These are phyloP conservation scores for Homarus americanus DNA, from an alignment of 1,140 invertebrate genomes.

Conservation along the genomic window DNA sequence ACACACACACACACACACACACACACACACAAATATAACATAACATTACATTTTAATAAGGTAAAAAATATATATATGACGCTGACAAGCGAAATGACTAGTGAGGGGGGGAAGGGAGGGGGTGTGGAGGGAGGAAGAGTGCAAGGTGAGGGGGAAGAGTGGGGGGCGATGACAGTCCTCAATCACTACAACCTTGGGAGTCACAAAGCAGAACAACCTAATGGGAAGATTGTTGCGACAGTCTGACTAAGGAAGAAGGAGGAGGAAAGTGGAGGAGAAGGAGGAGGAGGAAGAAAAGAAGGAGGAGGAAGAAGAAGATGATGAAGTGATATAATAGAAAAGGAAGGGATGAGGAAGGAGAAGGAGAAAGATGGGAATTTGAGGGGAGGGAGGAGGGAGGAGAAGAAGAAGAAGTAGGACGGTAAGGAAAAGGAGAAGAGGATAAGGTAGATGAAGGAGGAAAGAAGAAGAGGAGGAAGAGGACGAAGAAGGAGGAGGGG, in stretches of 20 bases:
- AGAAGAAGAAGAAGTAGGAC: background rate
- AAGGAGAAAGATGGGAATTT: background rate
- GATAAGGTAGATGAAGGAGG: background rate
- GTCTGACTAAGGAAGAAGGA: background rate
- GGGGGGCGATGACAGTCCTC: too few species aligned
- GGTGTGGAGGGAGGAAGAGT: too few species aligned
- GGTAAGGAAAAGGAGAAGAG: background rate
- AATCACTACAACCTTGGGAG: too few species aligned
- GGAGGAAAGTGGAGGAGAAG: background rate
- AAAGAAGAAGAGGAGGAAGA: background rate
- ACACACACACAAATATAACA: too few species aligned
- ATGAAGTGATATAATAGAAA: background rate
- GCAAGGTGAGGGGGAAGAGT: too few species aligned
- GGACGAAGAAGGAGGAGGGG: constrained; percentile 4
- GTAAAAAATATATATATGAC: too few species aligned
- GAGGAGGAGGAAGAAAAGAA: background rate
- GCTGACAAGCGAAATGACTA: too few species aligned
- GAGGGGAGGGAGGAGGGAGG: background rate
- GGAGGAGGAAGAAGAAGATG: too few species aligned
- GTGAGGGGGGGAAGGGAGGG: too few species aligned
- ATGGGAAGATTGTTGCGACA: background rate
- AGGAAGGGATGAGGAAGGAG: background rate
- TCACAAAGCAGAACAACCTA: background rate
- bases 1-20: too few species aligned
- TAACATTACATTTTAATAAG: too few species aligned